Conservation (phyloP, 2,888 invertebrate genomes). For the Holacanthella duospinosa region DNA sequence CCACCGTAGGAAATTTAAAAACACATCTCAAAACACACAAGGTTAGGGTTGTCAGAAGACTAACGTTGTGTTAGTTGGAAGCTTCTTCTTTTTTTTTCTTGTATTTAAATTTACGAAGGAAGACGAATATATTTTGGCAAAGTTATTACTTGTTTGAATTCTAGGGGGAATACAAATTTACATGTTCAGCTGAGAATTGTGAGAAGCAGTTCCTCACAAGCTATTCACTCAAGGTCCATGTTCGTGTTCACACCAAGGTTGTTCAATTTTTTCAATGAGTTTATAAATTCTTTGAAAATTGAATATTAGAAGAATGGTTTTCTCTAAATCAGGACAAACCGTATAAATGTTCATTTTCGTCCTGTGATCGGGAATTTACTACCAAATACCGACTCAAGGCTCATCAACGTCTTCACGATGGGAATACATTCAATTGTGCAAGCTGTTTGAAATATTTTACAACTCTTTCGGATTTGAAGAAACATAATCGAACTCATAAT, state of each 20-base stretch:
- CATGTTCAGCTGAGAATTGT: conserved; percentile 75
- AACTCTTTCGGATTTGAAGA: conserved; percentile 84
- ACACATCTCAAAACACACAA: conserved; percentile 93
- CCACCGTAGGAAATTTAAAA: conserved; percentile 58
- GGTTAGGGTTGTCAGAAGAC: conserved; percentile 47
- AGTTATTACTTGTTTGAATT: conserved; percentile 10
- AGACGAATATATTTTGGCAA: conserved; percentile 14
- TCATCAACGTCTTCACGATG: conserved; percentile 73
- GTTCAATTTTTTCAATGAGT: conserved; percentile 37
- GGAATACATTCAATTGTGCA: conserved; percentile 86
- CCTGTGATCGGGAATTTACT: conserved; percentile 86
- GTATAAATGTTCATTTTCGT: conserved; percentile 68
- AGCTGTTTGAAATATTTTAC: conserved; percentile 86
- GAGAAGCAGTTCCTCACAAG: conserved; percentile 89
- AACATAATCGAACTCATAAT: conserved; percentile 84
- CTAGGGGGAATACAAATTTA: conserved; percentile 85
- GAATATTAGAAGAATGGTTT: neutral
- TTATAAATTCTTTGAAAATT: neutral
- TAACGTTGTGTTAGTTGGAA: neutral
- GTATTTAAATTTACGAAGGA: conserved; percentile 10
- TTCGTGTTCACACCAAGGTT: conserved; percentile 76
- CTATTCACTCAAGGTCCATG: conserved; percentile 86
- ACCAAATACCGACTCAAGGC: conserved; percentile 67
- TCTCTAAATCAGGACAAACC: conserved; percentile 56
- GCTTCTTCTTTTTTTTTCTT: neutral